A percentile compares a stretch with the other conserved stretches of the same genome.
phyloP scores from a whole-genome alignment of 2,888 invertebrate genomes.

The Macrosoma leucophasiata region DNA sequence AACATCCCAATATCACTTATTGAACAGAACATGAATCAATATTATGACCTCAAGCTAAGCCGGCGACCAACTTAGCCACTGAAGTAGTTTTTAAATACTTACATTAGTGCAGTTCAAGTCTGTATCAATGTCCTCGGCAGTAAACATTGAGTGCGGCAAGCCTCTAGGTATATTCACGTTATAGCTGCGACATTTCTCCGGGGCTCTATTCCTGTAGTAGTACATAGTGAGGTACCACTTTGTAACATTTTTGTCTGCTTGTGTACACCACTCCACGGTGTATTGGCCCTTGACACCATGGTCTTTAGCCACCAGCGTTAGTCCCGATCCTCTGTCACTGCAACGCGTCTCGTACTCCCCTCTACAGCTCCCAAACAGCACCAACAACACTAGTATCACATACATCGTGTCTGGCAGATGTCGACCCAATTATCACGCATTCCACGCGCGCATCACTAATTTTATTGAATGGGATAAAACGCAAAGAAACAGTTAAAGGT shows the following conservation, averaged over 20 bases:
- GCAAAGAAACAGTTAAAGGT: conserved; percentile 13
- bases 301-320: background rate
- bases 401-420: conserved; percentile 28
- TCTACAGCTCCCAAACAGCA: conserved; percentile 2
- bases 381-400: conserved; percentile 28
- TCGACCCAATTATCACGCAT: conserved; percentile 8
- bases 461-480: background rate
- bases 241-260: conserved; percentile 21
- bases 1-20: too few relatives aligned
- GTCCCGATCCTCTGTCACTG: background rate
- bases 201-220: conserved; percentile 13
- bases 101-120: conserved; percentile 39
- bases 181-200: conserved; percentile 15
- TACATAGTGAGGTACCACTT: conserved; percentile 33
- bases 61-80: too few relatives aligned
- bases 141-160: conserved; percentile 23
- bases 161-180: conserved; percentile 4
- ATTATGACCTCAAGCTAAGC: too few relatives aligned
- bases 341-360: conserved; percentile 4
- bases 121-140: conserved; percentile 11
- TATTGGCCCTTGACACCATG: conserved; percentile 39
- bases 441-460: background rate
- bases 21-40: too few relatives aligned
- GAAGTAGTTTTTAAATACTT: conserved; percentile 32
- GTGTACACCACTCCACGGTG: conserved; percentile 38